phyloP scores from a whole-genome alignment of 2,797 vertebrate genomes.

The Lutjanus argentimaculatus region DNA sequence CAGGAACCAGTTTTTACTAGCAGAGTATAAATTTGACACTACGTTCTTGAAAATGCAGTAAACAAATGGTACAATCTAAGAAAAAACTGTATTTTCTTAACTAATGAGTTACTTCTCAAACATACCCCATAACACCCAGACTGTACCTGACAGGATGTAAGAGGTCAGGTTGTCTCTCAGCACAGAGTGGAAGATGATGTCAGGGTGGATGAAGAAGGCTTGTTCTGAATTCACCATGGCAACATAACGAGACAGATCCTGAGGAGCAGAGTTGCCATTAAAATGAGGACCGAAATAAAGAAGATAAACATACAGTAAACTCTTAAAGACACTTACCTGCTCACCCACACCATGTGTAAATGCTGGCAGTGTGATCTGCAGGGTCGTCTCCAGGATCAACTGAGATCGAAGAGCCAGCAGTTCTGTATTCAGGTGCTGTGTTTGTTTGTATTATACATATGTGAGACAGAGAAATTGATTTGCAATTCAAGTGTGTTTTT shows the following conservation, averaged over 20 bases:
- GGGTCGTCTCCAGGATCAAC: conserved; percentile 38
- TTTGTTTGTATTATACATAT: background rate
- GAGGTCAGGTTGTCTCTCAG: conserved; percentile 25
- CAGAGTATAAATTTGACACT: too few species aligned
- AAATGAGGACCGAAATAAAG: background rate
- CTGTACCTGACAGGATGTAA: conserved; percentile 34
- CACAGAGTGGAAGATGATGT: conserved; percentile 61
- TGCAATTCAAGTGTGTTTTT: background rate
- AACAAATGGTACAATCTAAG: background rate
- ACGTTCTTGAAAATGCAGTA: background rate
- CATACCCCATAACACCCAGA: too few species aligned
- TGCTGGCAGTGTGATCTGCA: conserved; percentile 31
- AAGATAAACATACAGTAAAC: background rate
- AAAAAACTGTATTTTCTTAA: background rate
- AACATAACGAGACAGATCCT: conserved; percentile 61
- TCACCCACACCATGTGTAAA: conserved; percentile 16
- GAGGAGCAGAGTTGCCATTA: background rate
- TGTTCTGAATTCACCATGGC: conserved; percentile 43
- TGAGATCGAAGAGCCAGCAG: conserved; percentile 23
- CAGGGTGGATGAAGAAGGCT: conserved; percentile 52
- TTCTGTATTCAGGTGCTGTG: conserved; percentile 36
- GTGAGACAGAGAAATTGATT: background rate
- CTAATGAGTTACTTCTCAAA: background rate
- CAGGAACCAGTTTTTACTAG: too few species aligned
- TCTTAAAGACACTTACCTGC: background rate